Evolutionary conservation across 2,888 invertebrate genomes (phyloP).

Genomic region (Mayetiola destructor): DNA sequence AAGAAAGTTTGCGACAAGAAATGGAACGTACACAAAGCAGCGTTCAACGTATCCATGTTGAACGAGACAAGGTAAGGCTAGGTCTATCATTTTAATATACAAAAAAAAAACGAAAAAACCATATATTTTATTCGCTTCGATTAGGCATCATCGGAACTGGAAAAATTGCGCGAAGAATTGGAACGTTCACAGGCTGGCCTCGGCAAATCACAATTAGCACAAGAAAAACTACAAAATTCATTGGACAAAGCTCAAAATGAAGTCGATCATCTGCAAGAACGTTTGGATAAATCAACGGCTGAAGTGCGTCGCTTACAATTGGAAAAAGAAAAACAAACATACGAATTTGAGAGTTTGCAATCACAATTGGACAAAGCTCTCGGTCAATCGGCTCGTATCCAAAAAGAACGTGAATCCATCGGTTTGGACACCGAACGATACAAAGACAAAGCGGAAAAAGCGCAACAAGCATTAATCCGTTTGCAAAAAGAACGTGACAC

Average conservation of each 20-base stretch:
- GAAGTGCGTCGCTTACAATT: slow-evolving; percentile 62
- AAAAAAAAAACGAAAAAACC: too few relatives aligned
- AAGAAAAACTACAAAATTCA: slow-evolving; percentile 78
- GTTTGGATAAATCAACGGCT: slow-evolving; percentile 63
- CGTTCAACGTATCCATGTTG: slow-evolving; percentile 71
- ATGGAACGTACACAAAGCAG: slow-evolving; percentile 73
- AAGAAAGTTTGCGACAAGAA: slow-evolving; percentile 83
- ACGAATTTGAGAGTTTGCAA: slow-evolving; percentile 81
- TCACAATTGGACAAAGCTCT: slow-evolving; percentile 82
- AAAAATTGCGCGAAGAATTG: slow-evolving; percentile 75
- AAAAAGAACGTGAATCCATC: slow-evolving; percentile 77
- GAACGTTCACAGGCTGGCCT: slow-evolving; percentile 79
- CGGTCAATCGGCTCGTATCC: slow-evolving; percentile 71
- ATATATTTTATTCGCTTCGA: neutral
- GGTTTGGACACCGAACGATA: slow-evolving; percentile 73
- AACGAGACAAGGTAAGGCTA: slow-evolving; percentile 53
- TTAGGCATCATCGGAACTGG: slow-evolving; percentile 59
- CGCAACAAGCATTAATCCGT: slow-evolving; percentile 66
- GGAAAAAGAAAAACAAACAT: slow-evolving; percentile 79
- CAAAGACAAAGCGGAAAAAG: slow-evolving; percentile 77
- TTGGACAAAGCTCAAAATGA: slow-evolving; percentile 83
- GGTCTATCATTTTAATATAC: neutral
- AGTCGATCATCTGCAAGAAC: slow-evolving; percentile 78
- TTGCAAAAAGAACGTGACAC: slow-evolving; percentile 80
- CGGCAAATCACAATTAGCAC: slow-evolving; percentile 80